Evolutionary conservation across 1,140 invertebrate genomes (phyloP), one percentile per base, ranked within the genome.

Genomic region (Halotydeus destructor): DNA sequence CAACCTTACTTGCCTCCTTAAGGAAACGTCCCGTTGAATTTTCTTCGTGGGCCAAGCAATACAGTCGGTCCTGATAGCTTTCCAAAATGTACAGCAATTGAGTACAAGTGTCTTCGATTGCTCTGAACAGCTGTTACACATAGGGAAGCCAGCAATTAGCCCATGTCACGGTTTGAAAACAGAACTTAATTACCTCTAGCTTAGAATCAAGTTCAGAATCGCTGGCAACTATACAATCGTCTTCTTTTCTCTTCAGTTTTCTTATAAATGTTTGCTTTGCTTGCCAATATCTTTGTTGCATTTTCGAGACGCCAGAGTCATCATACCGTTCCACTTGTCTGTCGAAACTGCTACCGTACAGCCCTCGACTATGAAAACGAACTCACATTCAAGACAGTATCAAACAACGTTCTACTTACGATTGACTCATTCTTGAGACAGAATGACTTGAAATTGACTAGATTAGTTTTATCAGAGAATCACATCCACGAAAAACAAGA

Each of bases 281-380:
- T 24, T 94, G 78, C 89, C 89, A 99, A 62, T 85, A 97, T 48
- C 93, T 84, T 58, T 91, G 82, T 58, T 94, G 84, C 72, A 93
- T 78, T 58, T 80, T 79, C 19, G 69, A 67, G 1, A 79, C n/a
- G n/a, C n/a, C n/a, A n/a, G n/a, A n/a, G 33, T 61, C 60, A 44
- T 67, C 63, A 38, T 60, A 55, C 36, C 61, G 56, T 45, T 66
- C 64, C 34, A 53, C 47, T 48, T 58, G 57, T 31, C 57, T 54
- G 47, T 64, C 63, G 44, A 59, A 62, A 31, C 50, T 55, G 27
- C 41, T 39, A 8, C 54, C 56, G 18, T 42, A 47, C 30, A 51
- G 41, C 14, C 46, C 40, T 31, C 46, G 38, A 16, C 28, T 23
- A 18, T 8, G 8, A 8, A 6, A 8, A 35, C 14, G 8, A 14